Conservation (phyloP, 2,113 vertebrate species). For the Rhinopomastus cyanomelas region DNA sequence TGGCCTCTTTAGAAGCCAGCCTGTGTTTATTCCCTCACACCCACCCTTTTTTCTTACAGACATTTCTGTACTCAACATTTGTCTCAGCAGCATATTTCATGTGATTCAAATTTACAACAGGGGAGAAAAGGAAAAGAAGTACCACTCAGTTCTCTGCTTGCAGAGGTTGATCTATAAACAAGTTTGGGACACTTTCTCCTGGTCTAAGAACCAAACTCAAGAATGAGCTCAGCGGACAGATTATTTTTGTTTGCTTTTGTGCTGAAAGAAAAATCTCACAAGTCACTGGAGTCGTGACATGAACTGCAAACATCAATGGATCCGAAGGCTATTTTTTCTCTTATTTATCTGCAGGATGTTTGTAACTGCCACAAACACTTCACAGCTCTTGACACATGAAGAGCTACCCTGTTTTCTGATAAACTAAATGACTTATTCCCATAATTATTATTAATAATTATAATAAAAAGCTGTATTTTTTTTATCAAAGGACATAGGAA, state of each 20-base stretch:
- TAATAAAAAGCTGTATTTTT: background rate
- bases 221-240: background rate
- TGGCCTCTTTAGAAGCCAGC: background rate
- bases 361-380: background rate
- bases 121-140: background rate
- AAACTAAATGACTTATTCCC: background rate
- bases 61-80: background rate
- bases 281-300: background rate
- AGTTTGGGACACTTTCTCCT: background rate
- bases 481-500: background rate
- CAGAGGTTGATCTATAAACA: background rate
- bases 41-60: background rate
- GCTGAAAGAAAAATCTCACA: background rate
- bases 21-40: background rate
- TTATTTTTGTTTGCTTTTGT: background rate
- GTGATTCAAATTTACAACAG: background rate
- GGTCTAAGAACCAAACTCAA: background rate
- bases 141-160: background rate
- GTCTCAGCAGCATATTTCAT: background rate
- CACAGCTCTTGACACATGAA: accelerated
- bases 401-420: background rate
- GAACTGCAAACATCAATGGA: background rate
- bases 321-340: background rate
- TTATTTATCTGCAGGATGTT: background rate
- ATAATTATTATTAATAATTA: background rate